phyloP scores from a whole-genome alignment of 2,888 invertebrate genomes.

The Zootermopsis nevadensis region DNA sequence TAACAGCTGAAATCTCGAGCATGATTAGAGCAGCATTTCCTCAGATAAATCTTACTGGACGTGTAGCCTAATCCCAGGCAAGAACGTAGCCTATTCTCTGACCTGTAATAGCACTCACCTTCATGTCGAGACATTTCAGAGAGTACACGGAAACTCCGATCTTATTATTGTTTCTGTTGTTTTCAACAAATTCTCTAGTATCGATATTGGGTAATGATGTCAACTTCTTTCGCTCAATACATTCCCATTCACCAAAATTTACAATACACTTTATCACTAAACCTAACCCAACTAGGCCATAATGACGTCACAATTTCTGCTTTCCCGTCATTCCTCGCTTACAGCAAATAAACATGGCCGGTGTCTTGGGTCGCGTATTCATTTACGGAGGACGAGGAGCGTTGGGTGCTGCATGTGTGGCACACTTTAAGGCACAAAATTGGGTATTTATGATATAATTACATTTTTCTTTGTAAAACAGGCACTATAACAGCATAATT shows the following conservation, averaged over 20 bases:
- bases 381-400: constrained; percentile 98
- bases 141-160: constrained; percentile 53
- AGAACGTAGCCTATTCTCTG: constrained; percentile 53
- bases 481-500: neutral
- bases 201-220: constrained; percentile 47
- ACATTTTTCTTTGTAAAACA: neutral
- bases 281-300: constrained; percentile 79
- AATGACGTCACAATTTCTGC: constrained; percentile 67
- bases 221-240: constrained; percentile 59
- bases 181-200: constrained; percentile 50
- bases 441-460: constrained; percentile 71
- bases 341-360: constrained; percentile 52
- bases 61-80: constrained; percentile 46
- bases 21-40: neutral
- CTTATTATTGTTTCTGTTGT: constrained; percentile 46
- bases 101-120: constrained; percentile 74
- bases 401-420: constrained; percentile 88
- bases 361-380: constrained; percentile 74
- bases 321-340: constrained; percentile 49
- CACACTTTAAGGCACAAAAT: constrained; percentile 88
- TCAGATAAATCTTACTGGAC: constrained; percentile 31
- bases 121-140: constrained; percentile 92
- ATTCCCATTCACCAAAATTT: constrained; percentile 68
- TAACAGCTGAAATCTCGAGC: neutral
- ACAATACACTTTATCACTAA: constrained; percentile 74